phyloP scores from a whole-genome alignment of 92 coral and sea anemone species.

The Porites lobata region DNA sequence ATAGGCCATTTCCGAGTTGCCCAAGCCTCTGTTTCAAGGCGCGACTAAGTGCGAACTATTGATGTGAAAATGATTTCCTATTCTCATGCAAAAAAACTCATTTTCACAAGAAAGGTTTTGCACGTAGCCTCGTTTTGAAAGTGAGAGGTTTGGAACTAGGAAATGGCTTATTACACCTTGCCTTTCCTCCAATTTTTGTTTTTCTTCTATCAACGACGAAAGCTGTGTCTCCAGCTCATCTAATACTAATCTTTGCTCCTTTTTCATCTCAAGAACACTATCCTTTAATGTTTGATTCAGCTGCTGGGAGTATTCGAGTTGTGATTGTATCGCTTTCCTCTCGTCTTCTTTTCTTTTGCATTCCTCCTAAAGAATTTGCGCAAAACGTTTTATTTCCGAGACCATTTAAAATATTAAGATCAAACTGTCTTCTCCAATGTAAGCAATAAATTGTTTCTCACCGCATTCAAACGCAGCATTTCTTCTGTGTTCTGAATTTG shows the following conservation, averaged over 20 bases:
- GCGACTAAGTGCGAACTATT: too few relatives aligned
- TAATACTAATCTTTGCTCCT: slow-evolving; percentile 54
- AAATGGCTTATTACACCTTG: not conserved
- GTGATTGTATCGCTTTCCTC: slow-evolving; percentile 44
- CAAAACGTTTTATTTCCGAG: not conserved
- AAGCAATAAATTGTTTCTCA: slow-evolving; percentile 2
- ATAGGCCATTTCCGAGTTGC: too few relatives aligned
- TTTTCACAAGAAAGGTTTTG: too few relatives aligned
- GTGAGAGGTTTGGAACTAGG: too few relatives aligned
- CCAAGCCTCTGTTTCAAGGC: too few relatives aligned
- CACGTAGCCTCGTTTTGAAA: too few relatives aligned
- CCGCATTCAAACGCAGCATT: slow-evolving; percentile 84
- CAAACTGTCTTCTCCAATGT: too few relatives aligned
- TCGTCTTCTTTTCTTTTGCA: slow-evolving; percentile 72
- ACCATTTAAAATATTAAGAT: not conserved
- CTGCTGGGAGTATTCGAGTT: slow-evolving; percentile 63
- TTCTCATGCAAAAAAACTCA: too few relatives aligned
- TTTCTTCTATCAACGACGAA: slow-evolving; percentile 70
- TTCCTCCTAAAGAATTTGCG: slow-evolving; percentile 71
- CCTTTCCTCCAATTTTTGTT: slow-evolving; percentile 69
- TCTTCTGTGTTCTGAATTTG: slow-evolving; percentile 86
- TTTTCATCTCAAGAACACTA: slow-evolving; percentile 59
- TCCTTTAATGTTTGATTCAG: slow-evolving; percentile 62
- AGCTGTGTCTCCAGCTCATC: slow-evolving; percentile 71
- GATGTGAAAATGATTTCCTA: too few relatives aligned